phyloP scores from a whole-genome alignment of 2,113 vertebrate genomes.

The Laterallus jamaicensis region DNA sequence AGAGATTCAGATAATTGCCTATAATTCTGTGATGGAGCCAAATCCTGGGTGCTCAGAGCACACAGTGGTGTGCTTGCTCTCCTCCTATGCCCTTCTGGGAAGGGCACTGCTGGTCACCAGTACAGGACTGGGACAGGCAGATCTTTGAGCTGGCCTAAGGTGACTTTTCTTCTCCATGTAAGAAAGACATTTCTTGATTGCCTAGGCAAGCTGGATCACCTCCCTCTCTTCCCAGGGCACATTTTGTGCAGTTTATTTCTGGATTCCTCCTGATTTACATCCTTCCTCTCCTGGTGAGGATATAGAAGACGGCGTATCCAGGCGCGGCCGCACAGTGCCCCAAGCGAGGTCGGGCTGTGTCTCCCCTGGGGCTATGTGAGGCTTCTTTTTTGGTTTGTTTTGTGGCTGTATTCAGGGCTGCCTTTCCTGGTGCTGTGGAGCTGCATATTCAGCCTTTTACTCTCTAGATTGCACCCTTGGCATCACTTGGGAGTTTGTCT shows the following conservation, averaged over 20 bases:
- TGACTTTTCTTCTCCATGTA: neutral
- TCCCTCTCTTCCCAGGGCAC: neutral
- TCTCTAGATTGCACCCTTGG: no score
- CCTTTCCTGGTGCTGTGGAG: neutral
- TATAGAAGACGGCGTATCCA: neutral
- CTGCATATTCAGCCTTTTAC: neutral
- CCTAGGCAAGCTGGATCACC: neutral
- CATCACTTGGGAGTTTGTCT: neutral
- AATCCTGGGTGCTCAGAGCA: neutral
- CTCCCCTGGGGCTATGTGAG: neutral
- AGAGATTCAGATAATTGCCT: no score
- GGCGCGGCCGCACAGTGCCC: neutral
- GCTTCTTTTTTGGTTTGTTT: no score
- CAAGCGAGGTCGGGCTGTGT: neutral
- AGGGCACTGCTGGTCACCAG: neutral
- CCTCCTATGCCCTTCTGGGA: neutral
- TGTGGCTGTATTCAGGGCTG: neutral
- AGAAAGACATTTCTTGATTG: neutral
- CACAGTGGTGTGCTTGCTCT: rapidly evolving
- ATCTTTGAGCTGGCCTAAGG: neutral
- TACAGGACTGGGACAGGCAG: neutral
- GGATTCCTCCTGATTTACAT: neutral
- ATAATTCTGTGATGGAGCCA: neutral
- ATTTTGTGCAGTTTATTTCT: neutral
- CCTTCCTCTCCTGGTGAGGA: neutral